A percentile compares a stretch with the other conserved stretches of the same genome.
Evolutionary conservation across 2,888 invertebrate species (phyloP).

Genomic region (Gryllus longicercus): DNA sequence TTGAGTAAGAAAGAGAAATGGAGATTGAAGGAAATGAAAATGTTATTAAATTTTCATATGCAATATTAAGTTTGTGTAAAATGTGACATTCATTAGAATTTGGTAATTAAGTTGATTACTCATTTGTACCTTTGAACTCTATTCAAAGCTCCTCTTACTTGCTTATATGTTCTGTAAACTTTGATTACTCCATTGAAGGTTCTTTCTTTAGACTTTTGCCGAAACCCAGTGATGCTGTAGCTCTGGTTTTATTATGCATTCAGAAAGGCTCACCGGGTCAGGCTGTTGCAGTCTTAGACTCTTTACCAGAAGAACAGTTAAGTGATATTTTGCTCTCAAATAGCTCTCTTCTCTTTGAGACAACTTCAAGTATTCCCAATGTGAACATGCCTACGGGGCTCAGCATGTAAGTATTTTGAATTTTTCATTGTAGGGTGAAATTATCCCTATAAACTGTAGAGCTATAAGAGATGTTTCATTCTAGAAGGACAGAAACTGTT

Average conservation of each 20-base stretch:
- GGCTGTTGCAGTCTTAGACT: conserved; percentile 50
- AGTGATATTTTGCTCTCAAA: conserved; percentile 48
- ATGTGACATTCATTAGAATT: background rate
- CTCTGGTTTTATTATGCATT: conserved; percentile 52
- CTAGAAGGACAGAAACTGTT: background rate
- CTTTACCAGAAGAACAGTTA: conserved; percentile 48
- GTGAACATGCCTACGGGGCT: background rate
- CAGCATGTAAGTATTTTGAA: background rate
- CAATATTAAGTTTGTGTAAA: background rate
- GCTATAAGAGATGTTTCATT: background rate
- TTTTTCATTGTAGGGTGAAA: background rate
- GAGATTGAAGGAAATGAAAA: no score
- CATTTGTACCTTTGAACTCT: background rate
- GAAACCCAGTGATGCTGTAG: conserved; percentile 43
- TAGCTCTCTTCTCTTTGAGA: conserved; percentile 54
- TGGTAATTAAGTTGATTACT: background rate
- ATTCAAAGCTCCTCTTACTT: no score
- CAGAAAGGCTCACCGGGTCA: conserved; percentile 52
- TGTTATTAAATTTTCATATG: background rate
- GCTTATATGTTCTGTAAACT: background rate
- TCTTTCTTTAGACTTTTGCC: conserved; percentile 29
- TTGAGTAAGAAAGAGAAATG: no score
- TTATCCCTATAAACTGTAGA: no score
- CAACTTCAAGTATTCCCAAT: background rate
- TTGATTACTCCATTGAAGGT: background rate